Evolutionary conservation across 2,113 vertebrate species (phyloP).

Genomic region (Gymnogyps californianus): DNA sequence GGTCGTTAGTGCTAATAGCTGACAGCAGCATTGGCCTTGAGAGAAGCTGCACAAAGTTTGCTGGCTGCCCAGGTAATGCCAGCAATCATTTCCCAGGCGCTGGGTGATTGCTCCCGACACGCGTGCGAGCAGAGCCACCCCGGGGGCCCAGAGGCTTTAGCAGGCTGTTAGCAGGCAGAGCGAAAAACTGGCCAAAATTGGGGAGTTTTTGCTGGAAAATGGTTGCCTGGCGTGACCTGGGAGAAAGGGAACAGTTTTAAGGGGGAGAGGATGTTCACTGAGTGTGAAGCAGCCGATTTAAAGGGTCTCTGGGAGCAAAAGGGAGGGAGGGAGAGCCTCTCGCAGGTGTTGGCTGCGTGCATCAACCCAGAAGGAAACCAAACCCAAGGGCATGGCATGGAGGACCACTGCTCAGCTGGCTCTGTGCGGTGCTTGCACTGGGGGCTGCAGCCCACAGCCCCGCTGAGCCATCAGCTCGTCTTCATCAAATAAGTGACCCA

Average conservation of each 20-base stretch:
- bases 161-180: neutral
- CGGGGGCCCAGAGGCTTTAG: neutral
- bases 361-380: neutral
- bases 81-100: neutral
- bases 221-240: neutral
- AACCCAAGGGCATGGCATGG: neutral
- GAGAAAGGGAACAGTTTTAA: neutral
- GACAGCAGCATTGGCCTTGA: neutral
- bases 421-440: neutral
- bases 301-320: neutral
- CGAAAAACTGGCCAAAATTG: neutral
- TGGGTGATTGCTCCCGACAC: neutral
- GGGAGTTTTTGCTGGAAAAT: conserved; percentile 7
- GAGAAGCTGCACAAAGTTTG: conserved; percentile 12
- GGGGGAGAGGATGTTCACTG: neutral
- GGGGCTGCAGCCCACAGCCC: neutral
- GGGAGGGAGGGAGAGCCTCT: neutral
- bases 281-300: neutral
- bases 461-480: neutral
- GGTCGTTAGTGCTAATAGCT: neutral
- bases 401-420: neutral
- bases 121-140: neutral
- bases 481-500: neutral
- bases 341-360: neutral
- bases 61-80: conserved; percentile 28